Conservation (phyloP, 30 jellyfish, hydroid and myxozoan genomes). For the Cassiopea xamachana region DNA sequence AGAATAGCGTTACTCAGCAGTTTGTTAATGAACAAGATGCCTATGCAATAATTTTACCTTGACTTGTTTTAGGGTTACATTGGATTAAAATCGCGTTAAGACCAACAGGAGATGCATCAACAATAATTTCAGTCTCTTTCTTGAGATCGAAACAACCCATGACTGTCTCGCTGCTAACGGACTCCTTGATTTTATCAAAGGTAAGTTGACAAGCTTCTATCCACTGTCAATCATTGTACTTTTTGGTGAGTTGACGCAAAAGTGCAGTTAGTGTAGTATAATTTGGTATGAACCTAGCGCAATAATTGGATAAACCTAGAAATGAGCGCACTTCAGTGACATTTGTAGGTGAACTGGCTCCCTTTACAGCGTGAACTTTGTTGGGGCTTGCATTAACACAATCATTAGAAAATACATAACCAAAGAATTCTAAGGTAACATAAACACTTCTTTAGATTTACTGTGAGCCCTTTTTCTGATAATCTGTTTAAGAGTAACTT, state of each 20-base stretch:
- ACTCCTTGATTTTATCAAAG: conserved; percentile 18
- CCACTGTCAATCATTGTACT: conserved; percentile 7
- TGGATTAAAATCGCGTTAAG: conserved; percentile 27
- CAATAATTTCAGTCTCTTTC: conserved; percentile 7
- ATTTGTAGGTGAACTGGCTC: neutral
- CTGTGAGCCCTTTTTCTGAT: neutral
- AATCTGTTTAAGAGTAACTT: neutral
- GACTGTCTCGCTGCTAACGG: neutral
- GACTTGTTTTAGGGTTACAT: neutral
- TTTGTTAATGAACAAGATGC: conserved; percentile 14
- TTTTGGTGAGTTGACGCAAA: conserved; percentile 21
- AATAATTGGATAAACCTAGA: conserved; percentile 41
- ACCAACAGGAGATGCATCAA: conserved; percentile 60
- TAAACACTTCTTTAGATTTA: neutral
- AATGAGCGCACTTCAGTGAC: conserved; percentile 41
- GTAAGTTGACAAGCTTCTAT: neutral
- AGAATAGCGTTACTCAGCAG: conserved; percentile 48
- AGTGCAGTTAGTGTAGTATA: conserved; percentile 22
- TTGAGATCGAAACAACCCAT: conserved; percentile 32
- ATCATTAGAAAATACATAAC: conserved; percentile 14
- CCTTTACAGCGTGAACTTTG: neutral
- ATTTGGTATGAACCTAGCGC: conserved; percentile 27
- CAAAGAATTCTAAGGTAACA: neutral
- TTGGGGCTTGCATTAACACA: conserved; percentile 3
- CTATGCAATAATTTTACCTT: conserved; percentile 23